A percentile compares a stretch with the other conserved stretches of the same genome.
Evolutionary conservation across 92 coral and sea anemone species (phyloP).

Genomic region (Bergia sp.): DNA sequence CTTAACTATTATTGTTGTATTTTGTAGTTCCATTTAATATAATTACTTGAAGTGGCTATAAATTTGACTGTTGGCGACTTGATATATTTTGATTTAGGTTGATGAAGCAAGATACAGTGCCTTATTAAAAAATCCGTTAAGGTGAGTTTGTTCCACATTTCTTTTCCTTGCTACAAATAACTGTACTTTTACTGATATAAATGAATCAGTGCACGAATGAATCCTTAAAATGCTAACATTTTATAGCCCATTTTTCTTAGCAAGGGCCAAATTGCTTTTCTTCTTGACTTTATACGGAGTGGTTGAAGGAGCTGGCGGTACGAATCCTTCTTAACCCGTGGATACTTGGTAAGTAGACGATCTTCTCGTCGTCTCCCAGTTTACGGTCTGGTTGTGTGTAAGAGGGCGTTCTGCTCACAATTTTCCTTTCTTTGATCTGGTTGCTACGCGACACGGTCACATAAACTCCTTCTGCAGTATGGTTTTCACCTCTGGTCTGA

Average conservation of each 20-base stretch:
- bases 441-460: conserved; percentile 41
- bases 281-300: conserved; percentile 4
- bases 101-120: conserved; percentile 31
- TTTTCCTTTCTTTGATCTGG: conserved; percentile 22
- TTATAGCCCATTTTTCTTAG: background rate
- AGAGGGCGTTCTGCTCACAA: background rate
- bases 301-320: conserved; percentile 1
- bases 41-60: background rate
- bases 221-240: background rate
- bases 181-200: background rate
- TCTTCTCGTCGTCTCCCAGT: conserved; percentile 20
- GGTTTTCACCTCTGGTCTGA: conserved; percentile 22
- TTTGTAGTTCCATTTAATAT: too few species aligned
- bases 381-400: conserved; percentile 23
- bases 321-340: background rate
- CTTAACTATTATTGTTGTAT: too few species aligned
- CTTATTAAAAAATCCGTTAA: conserved; percentile 14
- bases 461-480: conserved; percentile 37
- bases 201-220: background rate
- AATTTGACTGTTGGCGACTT: background rate
- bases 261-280: background rate
- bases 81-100: background rate
- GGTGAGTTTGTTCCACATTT: conserved; percentile 1
- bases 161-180: background rate
- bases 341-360: conserved; percentile 17